Evolutionary conservation across 1,140 invertebrate species (phyloP).

Genomic region (Caligus rogercresseyi): DNA sequence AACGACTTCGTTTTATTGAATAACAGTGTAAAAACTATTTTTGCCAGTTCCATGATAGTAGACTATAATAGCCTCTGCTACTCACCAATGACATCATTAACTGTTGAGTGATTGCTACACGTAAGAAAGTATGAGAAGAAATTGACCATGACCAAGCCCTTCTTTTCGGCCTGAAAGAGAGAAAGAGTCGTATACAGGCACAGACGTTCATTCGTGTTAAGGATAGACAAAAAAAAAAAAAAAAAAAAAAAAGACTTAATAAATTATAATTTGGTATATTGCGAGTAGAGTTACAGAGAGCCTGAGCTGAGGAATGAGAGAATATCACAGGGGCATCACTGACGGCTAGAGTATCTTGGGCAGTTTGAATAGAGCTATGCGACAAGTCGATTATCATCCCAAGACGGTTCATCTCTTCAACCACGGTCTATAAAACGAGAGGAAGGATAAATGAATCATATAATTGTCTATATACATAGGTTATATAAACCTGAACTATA

Average conservation of each 20-base stretch:
- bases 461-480: background rate
- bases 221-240: background rate
- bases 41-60: conserved; percentile 7
- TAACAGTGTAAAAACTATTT: conserved; percentile 2
- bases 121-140: conserved; percentile 26
- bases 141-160: conserved; percentile 26
- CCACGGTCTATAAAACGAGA: conserved; percentile 42
- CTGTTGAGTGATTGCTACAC: conserved; percentile 23
- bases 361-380: conserved; percentile 62
- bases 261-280: conserved; percentile 78
- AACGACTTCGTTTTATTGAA: background rate
- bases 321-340: conserved; percentile 68
- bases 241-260: conserved; percentile 47
- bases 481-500: background rate
- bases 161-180: conserved; percentile 39
- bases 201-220: no score
- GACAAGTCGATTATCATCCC: conserved; percentile 83
- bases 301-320: conserved; percentile 66
- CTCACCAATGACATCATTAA: conserved; percentile 24
- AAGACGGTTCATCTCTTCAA: conserved; percentile 62
- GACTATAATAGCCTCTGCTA: no score
- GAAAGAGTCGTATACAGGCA: conserved; percentile 9
- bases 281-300: conserved; percentile 59
- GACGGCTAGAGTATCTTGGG: conserved; percentile 51
- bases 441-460: background rate